A percentile compares a stretch with the other conserved stretches of the same genome.
Evolutionary conservation across 2,888 invertebrate species (phyloP).

Genomic region (Limenitis camilla): DNA sequence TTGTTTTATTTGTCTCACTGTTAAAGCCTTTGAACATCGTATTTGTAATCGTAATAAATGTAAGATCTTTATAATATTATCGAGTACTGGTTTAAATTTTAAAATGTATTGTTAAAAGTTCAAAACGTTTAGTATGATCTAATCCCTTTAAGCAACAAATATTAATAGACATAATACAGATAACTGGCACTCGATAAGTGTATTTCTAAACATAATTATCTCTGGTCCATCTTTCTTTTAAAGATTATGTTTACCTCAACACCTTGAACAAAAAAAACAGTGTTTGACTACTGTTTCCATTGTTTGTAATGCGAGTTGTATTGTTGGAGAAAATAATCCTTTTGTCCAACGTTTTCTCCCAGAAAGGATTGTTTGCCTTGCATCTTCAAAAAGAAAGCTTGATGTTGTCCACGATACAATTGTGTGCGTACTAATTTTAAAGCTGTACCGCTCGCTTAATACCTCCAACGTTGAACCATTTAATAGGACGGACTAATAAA

Average conservation of each 20-base stretch:
- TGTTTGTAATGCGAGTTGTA: conserved; percentile 60
- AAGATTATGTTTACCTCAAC: conserved; percentile 39
- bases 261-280: conserved; percentile 39
- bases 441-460: conserved; percentile 23
- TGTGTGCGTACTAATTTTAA: conserved; percentile 23
- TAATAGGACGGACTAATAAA: conserved; percentile 67
- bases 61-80: too few species aligned
- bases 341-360: conserved; percentile 31
- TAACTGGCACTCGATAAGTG: conserved; percentile 50
- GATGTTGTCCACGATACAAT: conserved; percentile 18
- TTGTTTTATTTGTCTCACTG: conserved; percentile 16
- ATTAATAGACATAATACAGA: conserved; percentile 37
- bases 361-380: conserved; percentile 43
- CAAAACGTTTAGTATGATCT: conserved; percentile 1
- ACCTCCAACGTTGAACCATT: conserved; percentile 59
- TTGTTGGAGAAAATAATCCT: conserved; percentile 52
- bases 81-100: background rate
- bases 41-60: background rate
- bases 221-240: conserved; percentile 40
- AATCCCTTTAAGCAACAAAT: conserved; percentile 15
- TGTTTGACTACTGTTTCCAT: conserved; percentile 55
- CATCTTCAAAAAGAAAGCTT: conserved; percentile 28
- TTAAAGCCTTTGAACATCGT: conserved; percentile 9
- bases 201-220: conserved; percentile 49
- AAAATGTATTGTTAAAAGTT: background rate